These are phyloP conservation scores for Stenodera caucasica DNA, from an alignment of 2,888 invertebrate species.

Conservation along the genomic window DNA sequence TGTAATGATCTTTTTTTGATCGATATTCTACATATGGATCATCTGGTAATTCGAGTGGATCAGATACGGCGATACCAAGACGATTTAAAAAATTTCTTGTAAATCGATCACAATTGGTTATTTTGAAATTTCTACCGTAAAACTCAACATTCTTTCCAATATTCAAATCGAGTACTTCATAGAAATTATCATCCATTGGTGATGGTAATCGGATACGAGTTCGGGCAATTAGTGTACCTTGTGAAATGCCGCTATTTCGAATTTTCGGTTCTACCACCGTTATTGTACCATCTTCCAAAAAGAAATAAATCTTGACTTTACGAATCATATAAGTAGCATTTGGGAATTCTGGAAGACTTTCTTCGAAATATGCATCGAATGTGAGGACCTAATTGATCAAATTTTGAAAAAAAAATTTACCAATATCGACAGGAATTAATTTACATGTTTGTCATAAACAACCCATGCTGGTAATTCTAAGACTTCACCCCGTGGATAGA, in stretches of 20 bases:
- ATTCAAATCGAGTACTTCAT: slow-evolving; percentile 85
- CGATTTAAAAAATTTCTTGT: slow-evolving; percentile 83
- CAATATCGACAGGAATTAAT: slow-evolving; percentile 4
- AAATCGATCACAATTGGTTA: slow-evolving; percentile 84
- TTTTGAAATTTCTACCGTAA: slow-evolving; percentile 78
- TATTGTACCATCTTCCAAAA: slow-evolving; percentile 89
- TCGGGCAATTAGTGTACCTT: slow-evolving; percentile 81
- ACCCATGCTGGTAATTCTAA: slow-evolving; percentile 82
- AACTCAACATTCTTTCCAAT: slow-evolving; percentile 79
- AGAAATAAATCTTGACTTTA: slow-evolving; percentile 82
- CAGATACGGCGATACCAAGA: slow-evolving; percentile 81
- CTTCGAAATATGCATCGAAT: slow-evolving; percentile 80
- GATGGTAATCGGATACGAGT: slow-evolving; percentile 78
- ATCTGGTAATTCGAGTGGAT: slow-evolving; percentile 62
- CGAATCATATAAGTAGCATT: slow-evolving; percentile 71
- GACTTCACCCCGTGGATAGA: slow-evolving; percentile 75
- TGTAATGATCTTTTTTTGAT: slow-evolving; percentile 47
- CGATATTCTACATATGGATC: slow-evolving; percentile 60
- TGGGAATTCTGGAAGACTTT: slow-evolving; percentile 75
- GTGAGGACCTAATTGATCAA: slow-evolving; percentile 60
- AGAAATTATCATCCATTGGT: slow-evolving; percentile 74
- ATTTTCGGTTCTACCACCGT: slow-evolving; percentile 82
- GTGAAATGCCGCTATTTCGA: slow-evolving; percentile 81
- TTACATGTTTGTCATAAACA: slow-evolving; percentile 83
- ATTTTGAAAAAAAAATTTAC: neutral